A percentile compares a stretch with the other conserved stretches of the same genome.
phyloP scores from a whole-genome alignment of 2,113 vertebrate genomes.

The Platichthys stellatus region DNA sequence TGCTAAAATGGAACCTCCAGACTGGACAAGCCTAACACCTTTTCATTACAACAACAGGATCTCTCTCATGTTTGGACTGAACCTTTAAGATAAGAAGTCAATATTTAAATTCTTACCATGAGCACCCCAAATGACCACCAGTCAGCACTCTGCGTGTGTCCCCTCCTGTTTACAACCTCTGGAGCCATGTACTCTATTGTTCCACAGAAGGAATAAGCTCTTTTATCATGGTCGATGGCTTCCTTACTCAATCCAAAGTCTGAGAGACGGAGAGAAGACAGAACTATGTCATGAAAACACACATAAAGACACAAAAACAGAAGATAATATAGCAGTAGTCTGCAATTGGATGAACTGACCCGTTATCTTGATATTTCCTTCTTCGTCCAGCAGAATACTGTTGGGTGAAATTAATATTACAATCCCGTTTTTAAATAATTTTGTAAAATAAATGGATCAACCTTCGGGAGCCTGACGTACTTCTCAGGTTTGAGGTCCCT shows the following conservation, averaged over 20 bases:
- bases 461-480: slow-evolving; percentile 76
- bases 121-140: slow-evolving; percentile 98
- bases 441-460: background rate
- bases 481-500: slow-evolving; percentile 99
- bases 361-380: slow-evolving; percentile 96
- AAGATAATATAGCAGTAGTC: background rate
- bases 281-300: background rate
- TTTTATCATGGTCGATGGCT: slow-evolving; percentile 94
- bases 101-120: slow-evolving; percentile 84
- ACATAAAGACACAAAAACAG: background rate
- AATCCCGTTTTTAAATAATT: background rate
- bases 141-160: slow-evolving; percentile 95
- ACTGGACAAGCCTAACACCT: no score
- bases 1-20: no score
- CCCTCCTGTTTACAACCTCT: slow-evolving; percentile 95
- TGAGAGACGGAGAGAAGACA: slow-evolving; percentile 52
- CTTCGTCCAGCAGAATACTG: slow-evolving; percentile 97
- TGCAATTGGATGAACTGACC: slow-evolving; percentile 76
- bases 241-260: slow-evolving; percentile 98
- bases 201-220: slow-evolving; percentile 96
- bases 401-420: slow-evolving; percentile 36
- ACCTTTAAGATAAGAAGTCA: background rate
- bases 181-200: slow-evolving; percentile 99
- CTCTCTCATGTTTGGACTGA: no score
- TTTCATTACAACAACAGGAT: no score